Conservation (phyloP, 2,888 invertebrate species). For the Apodemia mormo region DNA sequence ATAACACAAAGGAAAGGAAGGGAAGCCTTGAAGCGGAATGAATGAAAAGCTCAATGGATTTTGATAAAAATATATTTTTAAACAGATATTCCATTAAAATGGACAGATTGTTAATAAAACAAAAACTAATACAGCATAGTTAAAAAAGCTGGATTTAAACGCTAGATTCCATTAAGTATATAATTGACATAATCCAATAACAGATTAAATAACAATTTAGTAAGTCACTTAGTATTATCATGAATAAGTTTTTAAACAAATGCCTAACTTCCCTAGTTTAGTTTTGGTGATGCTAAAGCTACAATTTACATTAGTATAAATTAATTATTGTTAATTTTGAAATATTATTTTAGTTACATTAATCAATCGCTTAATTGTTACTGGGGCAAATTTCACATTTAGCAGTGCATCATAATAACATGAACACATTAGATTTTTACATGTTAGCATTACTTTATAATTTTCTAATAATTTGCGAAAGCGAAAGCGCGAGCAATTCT, state of each 20-base stretch:
- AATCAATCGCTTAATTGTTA: neutral
- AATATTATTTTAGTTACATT: neutral
- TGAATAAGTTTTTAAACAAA: neutral
- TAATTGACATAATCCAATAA: constrained; percentile 21
- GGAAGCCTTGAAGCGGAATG: constrained; percentile 62
- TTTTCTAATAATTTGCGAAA: neutral
- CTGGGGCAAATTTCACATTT: neutral
- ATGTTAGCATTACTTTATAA: neutral
- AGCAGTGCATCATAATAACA: neutral
- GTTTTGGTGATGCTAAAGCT: neutral
- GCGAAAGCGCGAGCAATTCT: constrained; percentile 2
- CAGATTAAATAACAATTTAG: constrained; percentile 53
- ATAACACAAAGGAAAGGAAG: constrained; percentile 39
- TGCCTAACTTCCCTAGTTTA: neutral
- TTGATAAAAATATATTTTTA: constrained; percentile 76
- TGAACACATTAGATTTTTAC: neutral
- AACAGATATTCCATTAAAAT: constrained; percentile 69
- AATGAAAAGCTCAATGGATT: constrained; percentile 76
- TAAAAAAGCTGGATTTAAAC: constrained; percentile 72
- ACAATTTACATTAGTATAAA: neutral
- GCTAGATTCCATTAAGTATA: constrained; percentile 42
- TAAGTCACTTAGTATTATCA: constrained; percentile 47
- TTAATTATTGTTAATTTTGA: constrained; percentile 6
- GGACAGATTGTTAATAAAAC: constrained; percentile 67
- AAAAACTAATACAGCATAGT: constrained; percentile 46